Percentiles rank a stretch among this genome's conserved stretches.
phyloP scores from a whole-genome alignment of 2,797 vertebrate genomes.

The Sebastes diploproa region DNA sequence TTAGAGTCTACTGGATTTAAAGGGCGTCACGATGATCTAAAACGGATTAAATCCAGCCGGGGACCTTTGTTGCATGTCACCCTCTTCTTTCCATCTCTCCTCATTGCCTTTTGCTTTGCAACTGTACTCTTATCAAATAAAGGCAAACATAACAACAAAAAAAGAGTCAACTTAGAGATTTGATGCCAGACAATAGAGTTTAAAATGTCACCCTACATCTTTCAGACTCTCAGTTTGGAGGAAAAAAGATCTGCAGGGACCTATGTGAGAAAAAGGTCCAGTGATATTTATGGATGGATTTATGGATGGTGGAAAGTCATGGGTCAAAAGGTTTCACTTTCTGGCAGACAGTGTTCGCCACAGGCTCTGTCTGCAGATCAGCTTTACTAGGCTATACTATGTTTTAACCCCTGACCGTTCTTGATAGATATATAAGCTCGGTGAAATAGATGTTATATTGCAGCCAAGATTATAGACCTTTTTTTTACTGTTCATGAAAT shows the following conservation, averaged over 20 bases:
- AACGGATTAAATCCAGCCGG: not conserved
- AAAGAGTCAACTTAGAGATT: not conserved
- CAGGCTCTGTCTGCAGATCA: slow-evolving; percentile 13
- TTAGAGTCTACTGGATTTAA: not conserved
- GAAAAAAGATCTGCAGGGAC: not conserved
- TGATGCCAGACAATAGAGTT: not conserved
- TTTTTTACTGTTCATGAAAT: not conserved
- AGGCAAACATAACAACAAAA: not conserved
- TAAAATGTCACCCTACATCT: slow-evolving; percentile 8
- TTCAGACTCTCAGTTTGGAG: not conserved
- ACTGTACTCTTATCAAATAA: not conserved
- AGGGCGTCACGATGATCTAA: not conserved
- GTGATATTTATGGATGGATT: slow-evolving; percentile 55
- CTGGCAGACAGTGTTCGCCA: slow-evolving; percentile 2
- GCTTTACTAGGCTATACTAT: not conserved
- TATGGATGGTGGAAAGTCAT: slow-evolving; percentile 24
- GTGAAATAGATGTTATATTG: not conserved
- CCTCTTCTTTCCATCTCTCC: not conserved
- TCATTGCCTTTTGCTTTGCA: not conserved
- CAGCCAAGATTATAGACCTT: not conserved
- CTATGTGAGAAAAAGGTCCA: not conserved
- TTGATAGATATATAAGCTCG: not conserved
- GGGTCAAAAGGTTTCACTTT: slow-evolving; percentile 54
- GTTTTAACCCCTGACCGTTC: not conserved
- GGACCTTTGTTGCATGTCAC: not conserved